These are phyloP conservation scores for Sapayoa aenigma DNA, from an alignment of 2,113 vertebrate species.

Conservation along the genomic window DNA sequence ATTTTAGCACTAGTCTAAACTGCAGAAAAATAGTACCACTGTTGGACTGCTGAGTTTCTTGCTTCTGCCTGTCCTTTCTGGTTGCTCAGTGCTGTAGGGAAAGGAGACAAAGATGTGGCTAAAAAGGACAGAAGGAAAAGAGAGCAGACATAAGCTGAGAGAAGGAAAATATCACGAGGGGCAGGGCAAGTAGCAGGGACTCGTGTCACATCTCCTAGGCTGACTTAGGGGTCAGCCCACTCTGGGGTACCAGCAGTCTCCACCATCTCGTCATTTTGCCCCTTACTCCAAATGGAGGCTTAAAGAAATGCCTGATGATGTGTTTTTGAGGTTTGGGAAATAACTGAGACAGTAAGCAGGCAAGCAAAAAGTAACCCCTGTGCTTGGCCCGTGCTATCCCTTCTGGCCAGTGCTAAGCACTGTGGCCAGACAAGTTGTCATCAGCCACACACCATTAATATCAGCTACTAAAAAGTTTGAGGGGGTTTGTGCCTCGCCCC, in stretches of 20 bases:
- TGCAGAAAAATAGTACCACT: background rate
- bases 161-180: background rate
- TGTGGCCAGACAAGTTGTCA: background rate
- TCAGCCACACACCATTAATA: background rate
- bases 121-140: background rate
- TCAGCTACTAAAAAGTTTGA: background rate
- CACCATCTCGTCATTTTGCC: background rate
- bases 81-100: background rate
- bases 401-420: background rate
- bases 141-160: background rate
- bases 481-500: background rate
- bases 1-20: background rate
- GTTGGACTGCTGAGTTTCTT: background rate
- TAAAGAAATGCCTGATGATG: background rate
- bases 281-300: background rate
- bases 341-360: background rate
- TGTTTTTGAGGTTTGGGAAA: background rate
- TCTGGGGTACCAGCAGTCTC: background rate
- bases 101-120: background rate
- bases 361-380: accelerated
- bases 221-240: background rate
- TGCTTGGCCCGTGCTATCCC: background rate
- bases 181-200: background rate
- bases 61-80: background rate
- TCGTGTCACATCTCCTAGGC: accelerated